Percentiles rank a stretch among this genome's conserved stretches.
phyloP scores from a whole-genome alignment of 2,797 vertebrate genomes.

The Taenioides sp. region DNA sequence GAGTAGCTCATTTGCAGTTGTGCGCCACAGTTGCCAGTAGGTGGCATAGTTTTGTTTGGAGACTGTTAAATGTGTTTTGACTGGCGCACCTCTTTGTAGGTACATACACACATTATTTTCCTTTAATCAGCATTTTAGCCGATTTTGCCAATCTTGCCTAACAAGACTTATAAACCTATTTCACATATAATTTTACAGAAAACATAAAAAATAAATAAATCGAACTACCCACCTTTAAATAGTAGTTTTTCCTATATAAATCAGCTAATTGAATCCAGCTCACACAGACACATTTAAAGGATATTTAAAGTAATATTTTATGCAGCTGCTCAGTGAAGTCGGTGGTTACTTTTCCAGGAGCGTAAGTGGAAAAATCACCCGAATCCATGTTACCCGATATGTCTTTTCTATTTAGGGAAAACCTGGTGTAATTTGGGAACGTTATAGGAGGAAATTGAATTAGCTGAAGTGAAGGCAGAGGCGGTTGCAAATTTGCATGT shows the following conservation, averaged over 20 bases:
- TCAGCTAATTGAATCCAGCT: no score
- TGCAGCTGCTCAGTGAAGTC: slow-evolving; percentile 48
- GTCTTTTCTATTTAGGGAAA: slow-evolving; percentile 16
- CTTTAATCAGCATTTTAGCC: not conserved
- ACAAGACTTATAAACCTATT: not conserved
- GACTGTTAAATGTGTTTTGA: not conserved
- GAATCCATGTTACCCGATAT: slow-evolving; percentile 45
- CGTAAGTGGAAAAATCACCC: slow-evolving; percentile 61
- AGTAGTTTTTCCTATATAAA: no score
- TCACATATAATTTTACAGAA: not conserved
- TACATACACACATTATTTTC: not conserved
- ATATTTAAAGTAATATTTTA: slow-evolving; percentile 33
- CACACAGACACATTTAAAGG: not conserved
- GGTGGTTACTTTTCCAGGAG: slow-evolving; percentile 46
- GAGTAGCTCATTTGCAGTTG: not conserved
- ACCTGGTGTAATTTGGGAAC: slow-evolving; percentile 23
- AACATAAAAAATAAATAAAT: not conserved
- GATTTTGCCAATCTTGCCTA: not conserved
- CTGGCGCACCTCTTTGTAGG: not conserved
- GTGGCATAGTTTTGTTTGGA: slow-evolving; percentile 60
- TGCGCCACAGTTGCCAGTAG: slow-evolving; percentile 54
- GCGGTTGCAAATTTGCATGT: slow-evolving; percentile 35
- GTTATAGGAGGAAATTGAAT: slow-evolving; percentile 37
- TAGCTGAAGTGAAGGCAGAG: not conserved
- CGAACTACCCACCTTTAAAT: not conserved